Evolutionary conservation across 2,888 invertebrate species (phyloP).

Genomic region (Schrankia costaestrigalis): DNA sequence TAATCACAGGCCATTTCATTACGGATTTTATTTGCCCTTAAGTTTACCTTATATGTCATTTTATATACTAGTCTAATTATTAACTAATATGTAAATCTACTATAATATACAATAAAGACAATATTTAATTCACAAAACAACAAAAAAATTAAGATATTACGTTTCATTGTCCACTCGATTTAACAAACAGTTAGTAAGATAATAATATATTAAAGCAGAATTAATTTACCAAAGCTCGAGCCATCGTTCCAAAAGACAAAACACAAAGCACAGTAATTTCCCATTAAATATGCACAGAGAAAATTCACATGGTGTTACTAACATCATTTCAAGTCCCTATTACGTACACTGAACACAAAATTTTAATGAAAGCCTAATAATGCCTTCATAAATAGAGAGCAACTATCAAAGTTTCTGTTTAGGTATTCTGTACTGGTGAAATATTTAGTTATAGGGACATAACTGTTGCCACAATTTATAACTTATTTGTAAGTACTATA

Average conservation of each 20-base stretch:
- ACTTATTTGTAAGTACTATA: no score
- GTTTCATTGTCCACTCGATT: not conserved
- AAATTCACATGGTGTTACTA: conserved; percentile 17
- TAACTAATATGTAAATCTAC: not conserved
- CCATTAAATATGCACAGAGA: conserved; percentile 28
- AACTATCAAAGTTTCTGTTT: conserved; percentile 38
- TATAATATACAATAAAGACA: conserved; percentile 1
- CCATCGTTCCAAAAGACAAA: conserved; percentile 3
- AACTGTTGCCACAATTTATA: conserved; percentile 2
- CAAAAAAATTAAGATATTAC: no score
- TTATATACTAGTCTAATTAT: no score
- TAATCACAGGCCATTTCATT: no score
- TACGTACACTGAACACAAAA: conserved; percentile 21
- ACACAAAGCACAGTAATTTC: conserved; percentile 7
- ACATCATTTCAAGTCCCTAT: conserved; percentile 19
- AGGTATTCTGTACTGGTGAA: conserved; percentile 26
- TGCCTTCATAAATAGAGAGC: conserved; percentile 40
- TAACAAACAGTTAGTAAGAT: not conserved
- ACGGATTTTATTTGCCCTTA: not conserved
- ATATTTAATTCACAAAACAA: no score
- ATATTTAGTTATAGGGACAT: conserved; percentile 26
- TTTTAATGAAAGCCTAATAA: conserved; percentile 35
- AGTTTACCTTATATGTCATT: not conserved
- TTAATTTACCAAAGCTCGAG: not conserved
- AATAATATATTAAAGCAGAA: not conserved